These are phyloP conservation scores for Choristoneura rosaceana DNA, from an alignment of 2,888 invertebrate species.

Conservation along the genomic window DNA sequence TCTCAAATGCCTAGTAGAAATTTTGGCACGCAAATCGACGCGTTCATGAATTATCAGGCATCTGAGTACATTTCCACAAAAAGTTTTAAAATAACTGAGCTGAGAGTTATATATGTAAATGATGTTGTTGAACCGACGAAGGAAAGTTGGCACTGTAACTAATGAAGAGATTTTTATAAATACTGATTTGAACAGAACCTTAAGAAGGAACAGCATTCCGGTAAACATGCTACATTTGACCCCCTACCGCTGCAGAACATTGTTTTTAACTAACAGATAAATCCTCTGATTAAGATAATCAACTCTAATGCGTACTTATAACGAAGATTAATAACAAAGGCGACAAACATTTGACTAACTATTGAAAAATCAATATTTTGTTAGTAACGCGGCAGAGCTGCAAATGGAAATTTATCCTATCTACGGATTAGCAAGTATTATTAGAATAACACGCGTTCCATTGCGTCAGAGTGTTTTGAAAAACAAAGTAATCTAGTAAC, in stretches of 20 bases:
- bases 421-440: slow-evolving; percentile 24
- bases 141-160: background rate
- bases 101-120: background rate
- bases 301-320: background rate
- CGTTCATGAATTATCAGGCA: slow-evolving; percentile 33
- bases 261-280: background rate
- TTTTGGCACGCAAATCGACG: slow-evolving; percentile 42
- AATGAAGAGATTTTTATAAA: background rate
- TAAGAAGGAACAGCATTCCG: background rate
- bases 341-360: background rate
- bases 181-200: background rate
- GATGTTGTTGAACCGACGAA: background rate
- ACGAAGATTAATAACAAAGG: slow-evolving; percentile 2
- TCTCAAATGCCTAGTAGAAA: slow-evolving; percentile 33
- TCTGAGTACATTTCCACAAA: slow-evolving; percentile 39
- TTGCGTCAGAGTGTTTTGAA: slow-evolving; percentile 30
- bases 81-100: slow-evolving; percentile 20
- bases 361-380: slow-evolving; percentile 24
- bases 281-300: background rate
- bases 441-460: slow-evolving; percentile 22
- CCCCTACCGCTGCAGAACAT: background rate
- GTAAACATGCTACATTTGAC: background rate
- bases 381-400: slow-evolving; percentile 7
- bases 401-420: slow-evolving; percentile 20
- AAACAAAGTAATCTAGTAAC: slow-evolving; percentile 8